Conservation (phyloP, 2,888 invertebrate genomes). For the Herminia tarsipennalis region DNA sequence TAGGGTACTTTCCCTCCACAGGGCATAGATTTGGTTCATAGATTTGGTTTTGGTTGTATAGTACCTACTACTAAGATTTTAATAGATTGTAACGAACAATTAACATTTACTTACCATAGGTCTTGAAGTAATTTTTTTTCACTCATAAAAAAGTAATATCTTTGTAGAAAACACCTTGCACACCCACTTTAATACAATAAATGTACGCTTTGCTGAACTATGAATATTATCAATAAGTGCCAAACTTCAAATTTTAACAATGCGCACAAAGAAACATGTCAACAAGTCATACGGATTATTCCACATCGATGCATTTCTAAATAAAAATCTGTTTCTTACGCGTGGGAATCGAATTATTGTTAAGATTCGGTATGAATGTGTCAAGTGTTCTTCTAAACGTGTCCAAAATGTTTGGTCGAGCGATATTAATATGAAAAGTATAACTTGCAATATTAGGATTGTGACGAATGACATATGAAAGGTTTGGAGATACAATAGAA, state of each 20-base stretch:
- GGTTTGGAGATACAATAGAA: neutral
- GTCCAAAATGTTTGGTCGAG: slow-evolving; percentile 23
- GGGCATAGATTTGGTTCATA: too few species aligned
- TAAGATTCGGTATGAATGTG: slow-evolving; percentile 20
- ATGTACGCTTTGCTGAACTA: neutral
- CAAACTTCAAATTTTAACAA: slow-evolving; percentile 32
- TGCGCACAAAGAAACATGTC: slow-evolving; percentile 45
- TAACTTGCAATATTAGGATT: slow-evolving; percentile 11
- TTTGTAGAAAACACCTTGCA: slow-evolving; percentile 5
- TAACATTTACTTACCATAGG: too few species aligned
- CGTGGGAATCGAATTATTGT: slow-evolving; percentile 42
- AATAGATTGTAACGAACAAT: too few species aligned
- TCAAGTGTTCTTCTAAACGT: slow-evolving; percentile 40
- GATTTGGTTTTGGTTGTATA: too few species aligned
- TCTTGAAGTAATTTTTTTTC: too few species aligned
- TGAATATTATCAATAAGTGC: slow-evolving; percentile 3
- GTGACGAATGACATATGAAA: slow-evolving; percentile 8
- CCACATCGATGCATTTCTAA: slow-evolving; percentile 37
- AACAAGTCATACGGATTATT: slow-evolving; percentile 56
- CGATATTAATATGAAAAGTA: slow-evolving; percentile 15
- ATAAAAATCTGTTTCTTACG: slow-evolving; percentile 26
- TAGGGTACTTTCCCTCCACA: too few species aligned
- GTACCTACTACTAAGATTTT: too few species aligned
- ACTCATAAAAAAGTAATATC: too few species aligned
- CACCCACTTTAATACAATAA: neutral